These are phyloP conservation scores for Tachina lurida DNA, from an alignment of 2,888 invertebrate species.

Conservation along the genomic window DNA sequence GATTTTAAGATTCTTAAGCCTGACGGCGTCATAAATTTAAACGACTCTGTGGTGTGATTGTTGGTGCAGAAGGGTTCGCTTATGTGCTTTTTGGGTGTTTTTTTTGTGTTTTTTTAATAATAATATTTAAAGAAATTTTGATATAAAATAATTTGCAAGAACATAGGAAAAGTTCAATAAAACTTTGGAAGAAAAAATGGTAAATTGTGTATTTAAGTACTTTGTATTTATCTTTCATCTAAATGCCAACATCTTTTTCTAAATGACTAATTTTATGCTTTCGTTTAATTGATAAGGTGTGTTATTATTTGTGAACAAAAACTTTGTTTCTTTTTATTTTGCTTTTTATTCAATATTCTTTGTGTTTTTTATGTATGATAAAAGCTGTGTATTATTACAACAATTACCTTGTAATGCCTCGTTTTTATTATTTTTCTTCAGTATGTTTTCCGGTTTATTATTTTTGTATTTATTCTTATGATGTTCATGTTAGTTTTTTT, in stretches of 20 bases:
- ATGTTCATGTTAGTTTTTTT: background rate
- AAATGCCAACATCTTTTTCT: background rate
- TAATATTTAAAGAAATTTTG: constrained; percentile 5
- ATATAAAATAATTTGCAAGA: background rate
- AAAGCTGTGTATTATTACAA: background rate
- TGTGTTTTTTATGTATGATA: constrained; percentile 26
- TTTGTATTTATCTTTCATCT: background rate
- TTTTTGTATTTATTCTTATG: background rate
- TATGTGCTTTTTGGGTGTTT: background rate
- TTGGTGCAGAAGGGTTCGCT: constrained; percentile 1
- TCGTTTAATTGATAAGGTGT: constrained; percentile 63
- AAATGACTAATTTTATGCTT: constrained; percentile 58
- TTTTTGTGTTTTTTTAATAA: constrained; percentile 19
- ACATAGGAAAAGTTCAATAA: background rate
- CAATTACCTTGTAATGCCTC: too few relatives aligned
- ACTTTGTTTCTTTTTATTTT: constrained; percentile 26
- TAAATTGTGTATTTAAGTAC: constrained; percentile 16
- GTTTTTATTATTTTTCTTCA: background rate
- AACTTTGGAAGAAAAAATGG: constrained; percentile 9
- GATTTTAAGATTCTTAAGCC: background rate
- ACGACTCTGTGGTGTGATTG: constrained; percentile 4
- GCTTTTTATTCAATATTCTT: constrained; percentile 4
- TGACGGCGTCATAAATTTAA: background rate
- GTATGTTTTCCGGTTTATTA: constrained; percentile 36
- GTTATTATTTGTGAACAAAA: constrained; percentile 44